A percentile compares a stretch with the other conserved stretches of the same genome.
Evolutionary conservation across 2,797 vertebrate species (phyloP).

Genomic region (Amazona finschi): DNA sequence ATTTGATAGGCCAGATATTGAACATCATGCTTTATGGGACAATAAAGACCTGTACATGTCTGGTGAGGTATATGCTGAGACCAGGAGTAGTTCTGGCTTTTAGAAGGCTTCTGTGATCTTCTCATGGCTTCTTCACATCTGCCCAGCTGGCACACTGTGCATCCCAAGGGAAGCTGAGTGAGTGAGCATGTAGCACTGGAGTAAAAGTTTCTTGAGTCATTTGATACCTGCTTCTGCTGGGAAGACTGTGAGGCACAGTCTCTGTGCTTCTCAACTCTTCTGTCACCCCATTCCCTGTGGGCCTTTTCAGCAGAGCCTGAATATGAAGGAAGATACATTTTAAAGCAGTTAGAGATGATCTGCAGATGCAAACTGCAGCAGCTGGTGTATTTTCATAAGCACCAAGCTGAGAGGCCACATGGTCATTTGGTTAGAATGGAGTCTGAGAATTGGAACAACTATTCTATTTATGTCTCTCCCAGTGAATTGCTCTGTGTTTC

Average conservation of each 20-base stretch:
- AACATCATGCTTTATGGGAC: background rate
- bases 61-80: background rate
- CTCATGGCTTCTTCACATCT: background rate
- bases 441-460: background rate
- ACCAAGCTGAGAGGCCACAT: background rate
- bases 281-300: background rate
- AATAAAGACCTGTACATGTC: background rate
- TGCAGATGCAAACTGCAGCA: background rate
- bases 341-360: background rate
- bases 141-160: background rate
- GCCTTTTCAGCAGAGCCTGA: background rate
- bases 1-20: background rate
- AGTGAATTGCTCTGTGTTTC: background rate
- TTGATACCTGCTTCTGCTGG: background rate
- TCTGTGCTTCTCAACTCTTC: background rate
- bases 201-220: background rate
- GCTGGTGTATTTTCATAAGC: background rate
- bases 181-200: background rate
- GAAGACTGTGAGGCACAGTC: background rate
- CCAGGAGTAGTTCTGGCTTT: background rate
- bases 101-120: background rate
- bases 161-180: background rate
- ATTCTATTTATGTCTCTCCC: background rate
- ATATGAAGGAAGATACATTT: background rate
- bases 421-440: background rate